Conservation (phyloP, 1,140 invertebrate genomes). For the Metopolophium dirhodum region DNA sequence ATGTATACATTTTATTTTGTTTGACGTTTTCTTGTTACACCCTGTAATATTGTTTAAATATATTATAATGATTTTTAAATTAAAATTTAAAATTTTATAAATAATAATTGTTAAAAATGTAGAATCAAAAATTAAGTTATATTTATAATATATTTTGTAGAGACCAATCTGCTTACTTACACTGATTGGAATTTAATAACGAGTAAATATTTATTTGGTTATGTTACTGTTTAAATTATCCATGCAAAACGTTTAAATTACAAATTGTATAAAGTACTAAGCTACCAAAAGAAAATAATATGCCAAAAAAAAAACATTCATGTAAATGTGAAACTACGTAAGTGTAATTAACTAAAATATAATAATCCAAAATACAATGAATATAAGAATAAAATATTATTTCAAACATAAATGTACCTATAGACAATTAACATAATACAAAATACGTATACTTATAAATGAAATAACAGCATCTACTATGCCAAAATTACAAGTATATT, state of each 20-base stretch:
- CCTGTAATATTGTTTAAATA: too few species aligned
- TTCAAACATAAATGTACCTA: background rate
- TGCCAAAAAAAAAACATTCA: background rate
- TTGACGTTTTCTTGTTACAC: too few species aligned
- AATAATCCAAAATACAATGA: background rate
- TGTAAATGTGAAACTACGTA: background rate
- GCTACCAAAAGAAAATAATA: background rate
- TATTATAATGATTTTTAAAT: background rate
- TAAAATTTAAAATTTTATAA: background rate
- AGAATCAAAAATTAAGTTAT: too few species aligned
- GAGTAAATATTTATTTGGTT: background rate
- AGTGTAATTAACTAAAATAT: background rate
- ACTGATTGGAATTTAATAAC: background rate
- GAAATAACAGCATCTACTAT: background rate
- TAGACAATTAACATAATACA: background rate
- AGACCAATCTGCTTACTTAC: background rate
- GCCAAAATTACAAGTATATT: background rate
- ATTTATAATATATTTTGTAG: background rate
- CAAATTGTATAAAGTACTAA: background rate
- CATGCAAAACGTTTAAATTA: conserved; percentile 9
- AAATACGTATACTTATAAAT: background rate
- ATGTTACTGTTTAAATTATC: background rate
- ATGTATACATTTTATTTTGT: too few species aligned
- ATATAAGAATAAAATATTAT: background rate
- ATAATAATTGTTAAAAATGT: too few species aligned